Evolutionary conservation across 2,888 invertebrate genomes (phyloP).

Genomic region (Pemphredon lugubris): DNA sequence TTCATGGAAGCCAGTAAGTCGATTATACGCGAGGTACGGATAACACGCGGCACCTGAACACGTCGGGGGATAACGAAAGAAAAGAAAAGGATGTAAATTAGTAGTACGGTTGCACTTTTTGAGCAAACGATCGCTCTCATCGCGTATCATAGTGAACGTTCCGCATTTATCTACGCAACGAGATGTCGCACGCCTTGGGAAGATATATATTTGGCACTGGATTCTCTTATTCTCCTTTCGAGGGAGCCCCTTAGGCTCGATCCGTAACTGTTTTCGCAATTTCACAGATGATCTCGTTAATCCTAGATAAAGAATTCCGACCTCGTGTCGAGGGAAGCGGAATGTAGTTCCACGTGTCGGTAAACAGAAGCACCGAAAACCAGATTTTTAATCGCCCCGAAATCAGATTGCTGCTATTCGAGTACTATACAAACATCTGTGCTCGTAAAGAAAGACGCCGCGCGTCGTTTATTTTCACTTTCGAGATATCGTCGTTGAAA

Average conservation of each 20-base stretch:
- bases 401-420: no score
- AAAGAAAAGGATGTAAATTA: conserved; percentile 40
- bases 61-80: conserved; percentile 37
- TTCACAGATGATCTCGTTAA: not conserved
- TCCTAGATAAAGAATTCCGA: not conserved
- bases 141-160: conserved; percentile 50
- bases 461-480: no score
- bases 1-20: no score
- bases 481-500: no score
- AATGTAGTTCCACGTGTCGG: not conserved
- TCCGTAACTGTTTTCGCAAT: conserved; percentile 8
- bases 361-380: no score
- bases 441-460: no score
- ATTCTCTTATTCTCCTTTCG: conserved; percentile 42
- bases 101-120: conserved; percentile 62
- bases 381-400: no score
- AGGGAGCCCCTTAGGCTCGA: conserved; percentile 26
- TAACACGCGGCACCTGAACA: conserved; percentile 32
- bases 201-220: conserved; percentile 73
- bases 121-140: conserved; percentile 65
- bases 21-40: conserved; percentile 21
- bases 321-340: not conserved
- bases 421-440: no score
- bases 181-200: conserved; percentile 54
- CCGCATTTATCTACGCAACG: conserved; percentile 34